Evolutionary conservation across 2,888 invertebrate genomes (phyloP), one percentile per base, ranked within the genome.

Genomic region (Darwinula stevensoni): DNA sequence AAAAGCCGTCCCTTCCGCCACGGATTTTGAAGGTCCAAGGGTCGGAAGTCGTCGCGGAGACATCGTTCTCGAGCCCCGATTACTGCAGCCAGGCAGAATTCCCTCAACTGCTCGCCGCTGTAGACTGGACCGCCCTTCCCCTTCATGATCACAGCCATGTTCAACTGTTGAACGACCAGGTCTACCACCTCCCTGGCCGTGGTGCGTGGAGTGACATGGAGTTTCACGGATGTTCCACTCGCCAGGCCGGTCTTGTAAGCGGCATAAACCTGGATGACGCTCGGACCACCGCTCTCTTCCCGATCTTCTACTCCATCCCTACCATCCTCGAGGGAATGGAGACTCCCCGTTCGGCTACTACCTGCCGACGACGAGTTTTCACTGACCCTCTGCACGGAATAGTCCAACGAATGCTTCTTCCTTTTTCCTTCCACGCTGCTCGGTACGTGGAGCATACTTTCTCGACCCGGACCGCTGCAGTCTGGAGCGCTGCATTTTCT

Each of bases 181-280:
- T 84, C 76, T 37, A 94, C 78, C 33, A 94, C 84, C 54, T 94
- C 91, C 12, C 82, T 62, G 1, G 88, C 80, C 1, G 86, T 78
- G 1, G 94, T 94, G 41, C 73, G 63, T 1, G 75, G 71, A 1
- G 82, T 86, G 1, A 94, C 80, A 50, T 86, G 84, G 3, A 94
- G 57, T 44, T 84, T 82, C 18, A 94, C 64, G 42, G 84, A 82
- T 1, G 86, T 86, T 4, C 86, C 88, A 37, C 67, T 68, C 2
- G 84, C 78, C 40, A 94, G 55, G 5, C 91, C 91, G 0, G 84
- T 86, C 41, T 88, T 78, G 50, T 91, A 94, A 1, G 91, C 88
- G 4, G 88, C 86, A 47, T 73, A 88, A 4, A 94, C 84, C 59
- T 88, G 66, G 17, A 65, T 56, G 32, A 54, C 49, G 9, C 13